Evolutionary conservation across 2,888 invertebrate genomes (phyloP), one percentile per base, ranked within the genome.

Genomic region (Mythimna loreyi): DNA sequence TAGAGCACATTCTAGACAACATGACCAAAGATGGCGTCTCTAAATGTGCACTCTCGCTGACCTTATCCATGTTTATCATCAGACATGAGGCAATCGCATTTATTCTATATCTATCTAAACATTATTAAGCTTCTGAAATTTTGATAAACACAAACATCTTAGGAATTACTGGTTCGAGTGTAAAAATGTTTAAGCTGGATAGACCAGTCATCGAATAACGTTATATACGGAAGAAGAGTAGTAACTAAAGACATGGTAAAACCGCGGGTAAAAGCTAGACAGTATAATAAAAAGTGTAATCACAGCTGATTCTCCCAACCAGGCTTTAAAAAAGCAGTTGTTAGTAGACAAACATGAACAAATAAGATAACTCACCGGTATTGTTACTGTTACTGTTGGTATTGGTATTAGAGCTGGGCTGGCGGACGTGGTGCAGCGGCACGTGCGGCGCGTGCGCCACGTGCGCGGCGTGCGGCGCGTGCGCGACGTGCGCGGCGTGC

Each of bases 351-450:
- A 43, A 45, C 2, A 28, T 25, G 2, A 16, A 23, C 11, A 43
- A 65, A 25, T 4, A n/a, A 49, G 1, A 11, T 8, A 43, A 73
- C 72, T 73, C 61, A 73, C 73, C 73, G 40, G 61, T 73, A 52
- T 33, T 72, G 55, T 64, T 72, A 59, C 30, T 70, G 68, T 69
- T 69, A 90, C 90, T 91, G 45, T 83, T 90, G 72, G 85, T 87
- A 78, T 88, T 91, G 78, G 55, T 47, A 55, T 33, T 63, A 49
- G 72, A 33, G 74, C 59, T 69, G 30, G 84, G 81, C 80, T 86
- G 88, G 72, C 86, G 78, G 67, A 63, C 67, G 67, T 82, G 85
- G 50, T 80, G 84, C 71, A 85, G 89, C 13, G 49, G 21, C 28
- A 19, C 16, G 70, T 60, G 70, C 23, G 36, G 0, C 30, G 6